Base-by-base conservation (phyloP, 2,797 vertebrate species). In the Macrochelys suwanniensis region DNA sequence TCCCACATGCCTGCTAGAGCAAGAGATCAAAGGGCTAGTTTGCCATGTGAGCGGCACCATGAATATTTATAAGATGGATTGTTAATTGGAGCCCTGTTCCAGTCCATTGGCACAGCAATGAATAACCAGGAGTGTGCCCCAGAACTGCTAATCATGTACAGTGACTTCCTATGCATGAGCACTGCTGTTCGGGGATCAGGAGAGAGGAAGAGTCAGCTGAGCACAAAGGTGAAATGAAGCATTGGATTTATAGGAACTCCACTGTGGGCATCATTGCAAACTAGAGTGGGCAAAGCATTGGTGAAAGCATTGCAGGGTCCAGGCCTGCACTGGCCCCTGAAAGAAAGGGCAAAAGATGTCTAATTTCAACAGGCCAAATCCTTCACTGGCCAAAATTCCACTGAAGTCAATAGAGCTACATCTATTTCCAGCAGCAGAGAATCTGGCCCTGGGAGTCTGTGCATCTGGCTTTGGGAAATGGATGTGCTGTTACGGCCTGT, bases 401-500 rank as follows among this genome's bases (percentile, higher is more conserved):
- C 1, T 9, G 47, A 31, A 50, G 15, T 47, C 47, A 77, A 28
- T 9, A 49, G 76, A 50, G 47, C 47, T 50, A 28, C 28, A 19
- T 33, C 28, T 78, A 10, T 78, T 78, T 78, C 76, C 47, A 50
- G 47, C 37, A 49, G 47, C 0, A 0, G 31, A 61, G 51, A 77
- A 82, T 42, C 59, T 85, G 53, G 11, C 47, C 1, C 0, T 0
- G 0, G 0, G 1, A 28, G 68, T 53, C n/a, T 12, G 15, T 47
- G 23, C 47, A 61, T 26, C 53, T 80, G 56, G n/a, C 56, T 91
- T 53, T 71, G n/a, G 7, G 28, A 50, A 92, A 87, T 50, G 83
- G 12, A 76, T 51, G 17, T 6, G 3, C 42, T 57, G 28, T 61
- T 37, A 54, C 0, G 2, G 57, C 2, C 0, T 0, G 0, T 33